Evolutionary conservation across 2,797 vertebrate species (phyloP), one percentile per base, ranked within the genome.

Genomic region (Babyrousa celebensis): DNA sequence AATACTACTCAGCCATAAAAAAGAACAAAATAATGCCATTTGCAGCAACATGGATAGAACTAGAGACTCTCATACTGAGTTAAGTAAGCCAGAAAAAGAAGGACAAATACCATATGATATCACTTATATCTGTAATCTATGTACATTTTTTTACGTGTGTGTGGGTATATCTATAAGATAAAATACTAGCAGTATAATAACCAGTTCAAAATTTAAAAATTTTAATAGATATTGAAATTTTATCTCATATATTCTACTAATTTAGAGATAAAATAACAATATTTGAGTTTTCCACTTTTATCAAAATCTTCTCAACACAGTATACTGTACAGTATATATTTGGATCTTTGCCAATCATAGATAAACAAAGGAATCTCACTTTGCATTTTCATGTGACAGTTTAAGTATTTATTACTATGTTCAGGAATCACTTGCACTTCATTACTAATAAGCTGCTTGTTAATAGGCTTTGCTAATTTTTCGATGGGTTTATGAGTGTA

Each of bases 141-240:
- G 58, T 63, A 52, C 43, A 48, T 48, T 48, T 77, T 9, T 77
- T 89, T 52, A 63, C 5, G 18, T 52, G 11, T 25, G 20, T 43
- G 4, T 75, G 5, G 18, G 2, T 25, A 52, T 75, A 63, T 63
- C 71, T 75, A 29, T 63, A 74, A 88, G 58, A 75, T 75, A 75
- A 75, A 88, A 63, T 32, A 32, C 62, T 56, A 67, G 62, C 27
- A 67, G n/a, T 15, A 40, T 20, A 67, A 67, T 25, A 29, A 54
- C n/a, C 23, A 89, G 65, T 65, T 65, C 29, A 77, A 32, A 27
- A 7, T 89, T 56, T 78, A 54, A 86, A 89, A 89, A 89, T 67
- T 36, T 78, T 77, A 54, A 21, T 56, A n/a, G n/a, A n/a, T n/a
- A 78, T 56, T 29, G 48, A 78, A 86, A 32, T 40, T 9, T 67